Evolutionary conservation across 2,113 vertebrate species (phyloP).

Genomic region (Spea bombifrons): DNA sequence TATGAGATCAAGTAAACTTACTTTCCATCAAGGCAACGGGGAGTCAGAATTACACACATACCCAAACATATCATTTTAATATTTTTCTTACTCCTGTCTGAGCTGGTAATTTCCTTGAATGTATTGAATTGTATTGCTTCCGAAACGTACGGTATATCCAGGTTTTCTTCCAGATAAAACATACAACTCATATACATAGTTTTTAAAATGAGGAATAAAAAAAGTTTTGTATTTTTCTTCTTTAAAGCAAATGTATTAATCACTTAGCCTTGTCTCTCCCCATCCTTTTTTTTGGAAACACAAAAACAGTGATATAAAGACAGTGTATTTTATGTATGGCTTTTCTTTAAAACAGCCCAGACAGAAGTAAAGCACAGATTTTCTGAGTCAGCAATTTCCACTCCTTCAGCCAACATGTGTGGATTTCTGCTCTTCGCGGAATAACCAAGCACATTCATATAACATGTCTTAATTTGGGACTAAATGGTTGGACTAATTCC

Average conservation of each 20-base stretch:
- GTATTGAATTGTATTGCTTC: neutral
- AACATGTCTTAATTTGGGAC: conserved; percentile 31
- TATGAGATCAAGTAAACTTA: conserved; percentile 11
- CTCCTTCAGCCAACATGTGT: conserved; percentile 19
- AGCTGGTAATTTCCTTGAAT: neutral
- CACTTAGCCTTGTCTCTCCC: neutral
- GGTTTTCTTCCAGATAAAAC: neutral
- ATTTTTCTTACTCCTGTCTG: neutral
- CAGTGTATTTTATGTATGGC: neutral
- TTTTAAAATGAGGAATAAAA: neutral
- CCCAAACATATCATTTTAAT: conserved; percentile 3
- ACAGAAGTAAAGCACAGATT: neutral
- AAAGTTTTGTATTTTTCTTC: neutral
- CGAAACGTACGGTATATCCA: neutral
- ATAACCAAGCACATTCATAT: conserved; percentile 20
- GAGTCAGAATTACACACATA: conserved; percentile 2
- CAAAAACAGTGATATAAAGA: neutral
- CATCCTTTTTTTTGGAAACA: neutral
- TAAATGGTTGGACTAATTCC: conserved; percentile 6
- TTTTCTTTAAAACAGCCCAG: neutral
- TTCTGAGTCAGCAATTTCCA: conserved; percentile 33
- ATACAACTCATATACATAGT: neutral
- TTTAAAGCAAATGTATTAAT: neutral
- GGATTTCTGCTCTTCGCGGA: conserved; percentile 12
- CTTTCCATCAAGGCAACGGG: conserved; percentile 13